Evolutionary conservation across 1,140 invertebrate species (phyloP).

Genomic region (Physella acuta): DNA sequence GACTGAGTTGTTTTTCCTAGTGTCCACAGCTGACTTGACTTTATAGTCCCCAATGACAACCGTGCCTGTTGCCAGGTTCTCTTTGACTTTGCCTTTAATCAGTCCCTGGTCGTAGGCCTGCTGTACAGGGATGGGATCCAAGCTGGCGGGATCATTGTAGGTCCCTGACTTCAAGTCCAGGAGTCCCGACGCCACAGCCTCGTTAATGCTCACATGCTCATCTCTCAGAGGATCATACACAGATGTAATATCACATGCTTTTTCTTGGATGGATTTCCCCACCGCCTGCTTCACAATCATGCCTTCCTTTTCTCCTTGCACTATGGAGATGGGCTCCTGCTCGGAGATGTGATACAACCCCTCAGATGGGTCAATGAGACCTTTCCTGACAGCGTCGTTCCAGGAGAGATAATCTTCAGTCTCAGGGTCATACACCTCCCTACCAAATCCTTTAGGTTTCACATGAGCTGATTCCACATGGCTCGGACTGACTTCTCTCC

Average conservation of each 20-base stretch:
- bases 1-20: constrained; percentile 69
- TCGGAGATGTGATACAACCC: constrained; percentile 78
- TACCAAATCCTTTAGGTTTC: constrained; percentile 70
- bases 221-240: constrained; percentile 82
- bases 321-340: constrained; percentile 68
- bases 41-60: constrained; percentile 19
- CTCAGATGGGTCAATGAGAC: constrained; percentile 73
- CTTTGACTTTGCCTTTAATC: constrained; percentile 62
- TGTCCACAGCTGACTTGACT: constrained; percentile 37
- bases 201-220: constrained; percentile 70
- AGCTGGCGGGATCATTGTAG: constrained; percentile 77
- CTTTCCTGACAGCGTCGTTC: constrained; percentile 74
- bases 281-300: constrained; percentile 64
- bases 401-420: constrained; percentile 62
- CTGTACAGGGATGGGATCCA: constrained; percentile 67
- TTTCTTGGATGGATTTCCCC: constrained; percentile 77
- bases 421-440: constrained; percentile 63
- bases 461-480: background rate
- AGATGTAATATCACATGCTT: constrained; percentile 69
- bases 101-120: constrained; percentile 75
- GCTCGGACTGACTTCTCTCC: constrained; percentile 27
- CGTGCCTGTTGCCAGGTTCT: background rate
- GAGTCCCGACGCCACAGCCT: constrained; percentile 77
- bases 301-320: constrained; percentile 75
- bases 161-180: constrained; percentile 76